Evolutionary conservation across 2,888 invertebrate genomes (phyloP).

Genomic region (Eupsilia transversa): DNA sequence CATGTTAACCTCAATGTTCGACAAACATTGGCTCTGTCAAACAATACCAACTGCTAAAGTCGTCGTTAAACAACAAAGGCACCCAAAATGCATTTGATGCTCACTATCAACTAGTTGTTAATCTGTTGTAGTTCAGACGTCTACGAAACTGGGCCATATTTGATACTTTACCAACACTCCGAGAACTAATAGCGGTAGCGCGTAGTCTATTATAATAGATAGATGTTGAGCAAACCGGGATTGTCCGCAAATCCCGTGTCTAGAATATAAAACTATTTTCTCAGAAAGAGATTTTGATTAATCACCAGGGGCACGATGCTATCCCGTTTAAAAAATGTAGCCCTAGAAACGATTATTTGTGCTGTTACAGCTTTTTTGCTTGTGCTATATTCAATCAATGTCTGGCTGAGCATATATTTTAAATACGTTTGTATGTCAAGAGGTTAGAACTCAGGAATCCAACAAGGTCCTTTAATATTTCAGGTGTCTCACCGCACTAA

Average conservation of each 20-base stretch:
- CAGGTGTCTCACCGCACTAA: constrained; percentile 33
- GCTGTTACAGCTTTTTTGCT: constrained; percentile 10
- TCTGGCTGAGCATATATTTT: constrained; percentile 4
- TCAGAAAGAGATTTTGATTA: constrained; percentile 41
- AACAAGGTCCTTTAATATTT: constrained; percentile 56
- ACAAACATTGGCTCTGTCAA: constrained; percentile 30
- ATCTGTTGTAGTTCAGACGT: constrained; percentile 30
- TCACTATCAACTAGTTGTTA: constrained; percentile 31
- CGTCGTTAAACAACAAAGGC: constrained; percentile 33
- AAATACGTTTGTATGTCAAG: constrained; percentile 30
- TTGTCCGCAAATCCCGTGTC: constrained; percentile 14
- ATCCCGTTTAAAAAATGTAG: constrained; percentile 32
- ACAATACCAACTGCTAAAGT: constrained; percentile 29
- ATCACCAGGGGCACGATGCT: constrained; percentile 17
- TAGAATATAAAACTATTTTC: constrained; percentile 32
- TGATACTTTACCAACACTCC: constrained; percentile 41
- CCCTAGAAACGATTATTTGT: constrained; percentile 3
- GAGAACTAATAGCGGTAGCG: constrained; percentile 15
- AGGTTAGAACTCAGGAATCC: constrained; percentile 15
- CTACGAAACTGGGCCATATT: constrained; percentile 24
- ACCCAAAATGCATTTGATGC: constrained; percentile 31
- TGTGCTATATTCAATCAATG: constrained; percentile 20
- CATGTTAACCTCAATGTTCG: constrained; percentile 20
- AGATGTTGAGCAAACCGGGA: constrained; percentile 15
- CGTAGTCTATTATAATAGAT: constrained; percentile 10